A percentile compares a stretch with the other conserved stretches of the same genome.
These are phyloP conservation scores for Isurus oxyrinchus DNA, from an alignment of 2,113 vertebrate species.

Conservation along the genomic window DNA sequence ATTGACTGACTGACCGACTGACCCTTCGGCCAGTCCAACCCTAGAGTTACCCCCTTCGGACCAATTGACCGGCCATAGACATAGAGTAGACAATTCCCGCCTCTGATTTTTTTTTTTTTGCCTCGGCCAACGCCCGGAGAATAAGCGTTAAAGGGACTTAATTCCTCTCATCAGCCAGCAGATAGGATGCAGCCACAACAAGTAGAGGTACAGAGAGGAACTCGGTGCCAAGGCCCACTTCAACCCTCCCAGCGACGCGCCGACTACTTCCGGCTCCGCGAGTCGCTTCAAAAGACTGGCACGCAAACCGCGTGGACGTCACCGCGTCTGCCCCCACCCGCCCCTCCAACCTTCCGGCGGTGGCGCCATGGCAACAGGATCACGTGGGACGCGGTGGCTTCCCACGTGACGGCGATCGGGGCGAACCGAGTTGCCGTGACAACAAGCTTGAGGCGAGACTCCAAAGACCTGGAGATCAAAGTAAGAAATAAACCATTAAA, in stretches of 20 bases:
- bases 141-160: background rate
- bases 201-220: background rate
- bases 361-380: background rate
- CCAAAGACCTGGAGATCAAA: background rate
- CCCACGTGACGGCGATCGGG: background rate
- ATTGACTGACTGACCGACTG: background rate
- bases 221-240: background rate
- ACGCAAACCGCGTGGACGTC: background rate
- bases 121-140: background rate
- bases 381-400: background rate
- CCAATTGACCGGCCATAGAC: background rate
- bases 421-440: background rate
- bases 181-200: background rate
- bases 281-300: background rate
- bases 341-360: background rate
- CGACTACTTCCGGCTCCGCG: slow-evolving; percentile 14
- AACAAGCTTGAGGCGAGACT: background rate
- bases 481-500: background rate
- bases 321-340: background rate
- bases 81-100: background rate
- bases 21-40: background rate
- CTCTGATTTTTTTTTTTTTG: background rate
- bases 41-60: background rate
- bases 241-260: background rate
- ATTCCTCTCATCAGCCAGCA: background rate